Conservation (phyloP, 2,888 invertebrate species). For the Drosophila prolongata region DNA sequence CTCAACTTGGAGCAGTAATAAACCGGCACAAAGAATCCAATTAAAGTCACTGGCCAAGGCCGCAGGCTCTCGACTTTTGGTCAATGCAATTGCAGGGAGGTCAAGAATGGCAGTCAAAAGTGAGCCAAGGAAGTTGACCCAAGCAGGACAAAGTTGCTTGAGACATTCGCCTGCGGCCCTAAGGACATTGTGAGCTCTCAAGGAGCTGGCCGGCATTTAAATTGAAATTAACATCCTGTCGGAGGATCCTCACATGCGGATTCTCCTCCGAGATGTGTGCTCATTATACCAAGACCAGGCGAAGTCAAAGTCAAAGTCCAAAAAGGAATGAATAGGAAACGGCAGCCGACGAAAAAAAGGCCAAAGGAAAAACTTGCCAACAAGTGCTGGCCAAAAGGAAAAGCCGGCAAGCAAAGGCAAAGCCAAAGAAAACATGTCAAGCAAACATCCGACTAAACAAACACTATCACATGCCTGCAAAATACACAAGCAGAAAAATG, state of each 20-base stretch:
- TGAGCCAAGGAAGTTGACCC: slow-evolving; percentile 39
- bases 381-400: slow-evolving; percentile 56
- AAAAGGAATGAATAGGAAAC: slow-evolving; percentile 33
- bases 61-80: slow-evolving; percentile 36
- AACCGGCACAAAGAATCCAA: slow-evolving; percentile 60
- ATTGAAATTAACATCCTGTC: slow-evolving; percentile 77
- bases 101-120: slow-evolving; percentile 20
- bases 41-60: slow-evolving; percentile 58
- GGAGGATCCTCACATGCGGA: slow-evolving; percentile 36
- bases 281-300: slow-evolving; percentile 66
- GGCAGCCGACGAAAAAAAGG: slow-evolving; percentile 25
- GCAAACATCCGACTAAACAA: slow-evolving; percentile 73
- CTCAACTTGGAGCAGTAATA: slow-evolving; percentile 29
- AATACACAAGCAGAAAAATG: neutral
- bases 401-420: slow-evolving; percentile 15
- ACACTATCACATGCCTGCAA: slow-evolving; percentile 44
- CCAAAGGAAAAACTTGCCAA: slow-evolving; percentile 61
- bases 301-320: slow-evolving; percentile 51
- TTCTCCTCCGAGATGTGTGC: slow-evolving; percentile 52
- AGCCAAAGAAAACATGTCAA: slow-evolving; percentile 73
- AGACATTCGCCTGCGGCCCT: slow-evolving; percentile 20
- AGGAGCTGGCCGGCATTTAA: slow-evolving; percentile 64
- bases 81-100: slow-evolving; percentile 50
- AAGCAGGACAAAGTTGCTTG: slow-evolving; percentile 30
- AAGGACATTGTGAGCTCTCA: slow-evolving; percentile 12